Evolutionary conservation across 1,140 invertebrate genomes (phyloP).

Genomic region (Drosophila busckii): DNA sequence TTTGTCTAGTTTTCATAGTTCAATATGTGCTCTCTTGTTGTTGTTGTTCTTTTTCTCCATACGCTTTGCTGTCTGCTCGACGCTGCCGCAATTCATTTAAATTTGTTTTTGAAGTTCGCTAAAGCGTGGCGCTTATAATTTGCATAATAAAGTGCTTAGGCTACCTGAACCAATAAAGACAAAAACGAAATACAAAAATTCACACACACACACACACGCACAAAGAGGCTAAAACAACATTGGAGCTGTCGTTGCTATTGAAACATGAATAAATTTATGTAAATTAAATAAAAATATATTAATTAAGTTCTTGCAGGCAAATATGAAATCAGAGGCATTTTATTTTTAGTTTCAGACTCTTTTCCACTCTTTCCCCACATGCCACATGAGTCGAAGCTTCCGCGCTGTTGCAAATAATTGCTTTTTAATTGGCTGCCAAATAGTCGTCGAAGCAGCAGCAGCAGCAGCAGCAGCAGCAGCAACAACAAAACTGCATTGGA

Average conservation of each 20-base stretch:
- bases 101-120: conserved; percentile 50
- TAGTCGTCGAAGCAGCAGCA: background rate
- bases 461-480: background rate
- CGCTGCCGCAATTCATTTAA: conserved; percentile 19
- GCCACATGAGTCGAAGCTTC: background rate
- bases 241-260: conserved; percentile 36
- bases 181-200: conserved; percentile 10
- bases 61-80: conserved; percentile 5
- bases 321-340: conserved; percentile 42
- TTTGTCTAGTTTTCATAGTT: conserved; percentile 48
- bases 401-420: conserved; percentile 49
- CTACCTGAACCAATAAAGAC: conserved; percentile 70
- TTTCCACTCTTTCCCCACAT: conserved; percentile 2
- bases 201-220: background rate
- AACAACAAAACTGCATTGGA: conserved; percentile 37
- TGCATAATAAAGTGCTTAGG: conserved; percentile 75
- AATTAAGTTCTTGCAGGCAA: conserved; percentile 56
- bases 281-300: conserved; percentile 70
- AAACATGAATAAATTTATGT: conserved; percentile 76
- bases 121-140: conserved; percentile 72
- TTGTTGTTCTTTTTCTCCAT: conserved; percentile 11
- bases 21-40: conserved; percentile 30
- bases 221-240: conserved; percentile 34
- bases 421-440: conserved; percentile 56
- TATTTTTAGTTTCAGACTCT: conserved; percentile 13